phyloP scores from a whole-genome alignment of 2,113 vertebrate genomes.

The Ginglymostoma cirratum region DNA sequence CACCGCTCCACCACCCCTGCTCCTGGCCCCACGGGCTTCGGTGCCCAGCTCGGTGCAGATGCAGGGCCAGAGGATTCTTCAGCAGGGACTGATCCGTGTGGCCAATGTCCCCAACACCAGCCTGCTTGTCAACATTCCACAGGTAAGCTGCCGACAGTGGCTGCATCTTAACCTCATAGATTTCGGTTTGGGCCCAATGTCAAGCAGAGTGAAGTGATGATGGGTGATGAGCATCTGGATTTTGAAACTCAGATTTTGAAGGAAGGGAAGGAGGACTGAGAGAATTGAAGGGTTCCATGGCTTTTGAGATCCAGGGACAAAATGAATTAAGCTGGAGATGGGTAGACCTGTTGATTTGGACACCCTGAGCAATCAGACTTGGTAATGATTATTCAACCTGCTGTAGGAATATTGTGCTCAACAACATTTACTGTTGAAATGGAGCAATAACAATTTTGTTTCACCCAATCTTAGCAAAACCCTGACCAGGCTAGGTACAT shows the following conservation, averaged over 20 bases:
- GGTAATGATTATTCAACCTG: background rate
- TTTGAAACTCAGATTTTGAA: background rate
- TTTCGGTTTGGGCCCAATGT: background rate
- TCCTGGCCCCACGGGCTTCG: conserved; percentile 81
- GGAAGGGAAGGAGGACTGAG: background rate
- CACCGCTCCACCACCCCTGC: conserved; percentile 81
- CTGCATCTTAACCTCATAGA: background rate
- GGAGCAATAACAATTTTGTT: background rate
- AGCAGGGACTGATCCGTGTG: conserved; percentile 92
- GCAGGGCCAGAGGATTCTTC: conserved; percentile 92
- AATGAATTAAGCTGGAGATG: background rate
- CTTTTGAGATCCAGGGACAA: background rate
- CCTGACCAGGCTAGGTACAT: background rate
- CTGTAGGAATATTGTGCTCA: background rate
- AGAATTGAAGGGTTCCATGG: background rate
- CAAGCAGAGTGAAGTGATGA: background rate
- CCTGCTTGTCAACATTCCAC: conserved; percentile 84
- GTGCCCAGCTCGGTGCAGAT: conserved; percentile 81
- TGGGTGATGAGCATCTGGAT: background rate
- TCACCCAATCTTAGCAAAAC: background rate
- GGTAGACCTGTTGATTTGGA: background rate
- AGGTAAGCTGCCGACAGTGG: conserved; percentile 55
- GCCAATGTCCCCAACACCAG: conserved; percentile 83
- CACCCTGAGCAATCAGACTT: background rate
- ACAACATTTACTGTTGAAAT: background rate